Evolutionary conservation across 53 echinoderm and acorn worm species (phyloP).

Genomic region (Patiria pectinifera): DNA sequence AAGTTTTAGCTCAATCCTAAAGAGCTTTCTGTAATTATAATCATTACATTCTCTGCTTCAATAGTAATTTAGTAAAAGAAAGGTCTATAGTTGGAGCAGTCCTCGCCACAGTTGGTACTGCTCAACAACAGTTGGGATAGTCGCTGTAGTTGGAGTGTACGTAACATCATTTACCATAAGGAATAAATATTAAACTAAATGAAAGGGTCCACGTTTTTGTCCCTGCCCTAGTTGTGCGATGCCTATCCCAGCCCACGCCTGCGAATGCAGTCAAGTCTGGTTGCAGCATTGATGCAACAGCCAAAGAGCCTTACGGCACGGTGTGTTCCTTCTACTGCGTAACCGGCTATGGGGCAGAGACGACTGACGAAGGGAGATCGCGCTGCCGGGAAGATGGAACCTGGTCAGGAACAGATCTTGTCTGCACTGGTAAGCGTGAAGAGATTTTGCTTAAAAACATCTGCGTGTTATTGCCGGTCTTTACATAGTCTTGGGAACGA

Average conservation of each 20-base stretch:
- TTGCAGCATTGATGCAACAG: slow-evolving; percentile 13
- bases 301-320: slow-evolving; percentile 68
- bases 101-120: no score
- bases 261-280: slow-evolving; percentile 65
- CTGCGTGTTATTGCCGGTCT: not conserved
- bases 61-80: no score
- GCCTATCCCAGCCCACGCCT: slow-evolving; percentile 37
- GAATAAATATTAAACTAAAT: not conserved
- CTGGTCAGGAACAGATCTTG: slow-evolving; percentile 73
- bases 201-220: not conserved
- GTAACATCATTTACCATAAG: no score
- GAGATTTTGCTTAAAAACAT: not conserved
- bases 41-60: no score
- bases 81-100: no score
- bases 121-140: no score
- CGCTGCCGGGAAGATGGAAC: slow-evolving; percentile 72
- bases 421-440: slow-evolving; percentile 67
- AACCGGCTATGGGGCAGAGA: slow-evolving; percentile 62
- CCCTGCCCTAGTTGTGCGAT: not conserved
- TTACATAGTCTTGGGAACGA: not conserved
- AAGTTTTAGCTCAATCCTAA: no score
- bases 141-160: no score
- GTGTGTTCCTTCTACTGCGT: slow-evolving; percentile 77
- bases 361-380: slow-evolving; percentile 42
- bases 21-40: no score